Evolutionary conservation across 2,797 vertebrate genomes (phyloP), one percentile per base, ranked within the genome.

Genomic region (Liasis olivaceus): DNA sequence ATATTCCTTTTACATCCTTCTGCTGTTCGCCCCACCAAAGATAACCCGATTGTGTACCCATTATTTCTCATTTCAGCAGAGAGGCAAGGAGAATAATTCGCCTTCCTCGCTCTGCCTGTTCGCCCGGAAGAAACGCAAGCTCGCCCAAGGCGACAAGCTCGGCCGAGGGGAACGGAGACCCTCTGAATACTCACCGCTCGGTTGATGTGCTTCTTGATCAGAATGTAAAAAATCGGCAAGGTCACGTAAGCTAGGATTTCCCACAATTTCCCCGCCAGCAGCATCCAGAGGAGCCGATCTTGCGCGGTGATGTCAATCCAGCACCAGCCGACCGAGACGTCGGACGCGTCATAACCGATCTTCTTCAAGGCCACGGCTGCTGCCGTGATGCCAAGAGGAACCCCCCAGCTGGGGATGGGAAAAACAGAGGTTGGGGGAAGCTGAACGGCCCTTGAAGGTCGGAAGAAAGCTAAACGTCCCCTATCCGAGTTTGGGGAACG

Each of bases 251-350:
- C 99, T 96, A 99, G 95, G 90, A 99, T 97, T 97, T 99, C 99
- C 99, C 99, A 99, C 91, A 98, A 96, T 87, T 99, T 99, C 51
- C 99, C 99, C 0, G 99, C 98, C 5, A 99, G 97, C 94, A 99
- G 97, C 99, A 99, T 99, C 99, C 99, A 99, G 86, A 99, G 92
- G 13, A 99, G 91, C 0, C 96, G 97, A 92, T 99, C 99, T 12
- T 98, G 90, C 0, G 98, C 98, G 0, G 98, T 91, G 95, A 99
- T 97, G 93, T 98, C 97, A 86, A 99, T 97, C 99, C 99, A 99
- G 96, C 99, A 99, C 99, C 99, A 99, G 96, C 99, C 99, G 90
- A 99, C 99, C 0, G 99, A 99, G 85, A 99, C 99, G 0, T 99
- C 99, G 0, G 99, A 99, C 0, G 99, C 99, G 0, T 99, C 98